These are phyloP conservation scores for Drosophila bunnanda DNA, from an alignment of 2,888 invertebrate species.

Conservation along the genomic window DNA sequence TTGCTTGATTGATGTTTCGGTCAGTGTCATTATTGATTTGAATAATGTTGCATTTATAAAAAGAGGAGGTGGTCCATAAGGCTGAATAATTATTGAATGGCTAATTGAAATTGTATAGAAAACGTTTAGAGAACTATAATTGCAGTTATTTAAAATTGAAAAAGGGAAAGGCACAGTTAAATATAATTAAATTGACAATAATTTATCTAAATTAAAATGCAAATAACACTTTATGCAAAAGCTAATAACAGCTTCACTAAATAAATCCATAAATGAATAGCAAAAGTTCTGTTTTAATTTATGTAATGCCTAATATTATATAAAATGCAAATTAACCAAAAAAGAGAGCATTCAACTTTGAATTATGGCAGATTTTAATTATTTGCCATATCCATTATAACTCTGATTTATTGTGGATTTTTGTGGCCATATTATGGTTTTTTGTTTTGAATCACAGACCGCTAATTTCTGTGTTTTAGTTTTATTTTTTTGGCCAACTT, in stretches of 20 bases:
- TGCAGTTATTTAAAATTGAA: background rate
- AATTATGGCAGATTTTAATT: slow-evolving; percentile 36
- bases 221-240: no score
- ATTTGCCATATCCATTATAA: slow-evolving; percentile 13
- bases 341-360: slow-evolving; percentile 44
- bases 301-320: background rate
- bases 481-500: slow-evolving; percentile 58
- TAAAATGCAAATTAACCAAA: slow-evolving; percentile 1
- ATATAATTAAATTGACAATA: background rate
- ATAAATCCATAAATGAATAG: background rate
- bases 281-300: background rate
- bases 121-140: slow-evolving; percentile 4
- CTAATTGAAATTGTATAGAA: slow-evolving; percentile 1
- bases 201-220: background rate
- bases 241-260: background rate
- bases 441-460: slow-evolving; percentile 39
- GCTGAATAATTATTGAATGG: slow-evolving; percentile 5
- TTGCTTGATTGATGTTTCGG: slow-evolving; percentile 39
- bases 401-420: slow-evolving; percentile 23
- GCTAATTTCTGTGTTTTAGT: slow-evolving; percentile 57
- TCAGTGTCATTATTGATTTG: slow-evolving; percentile 36
- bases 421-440: slow-evolving; percentile 15
- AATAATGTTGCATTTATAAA: slow-evolving; percentile 24
- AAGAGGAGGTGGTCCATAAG: background rate
- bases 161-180: slow-evolving; percentile 1